Evolutionary conservation across 2,797 vertebrate genomes (phyloP), one percentile per base, ranked within the genome.

Genomic region (Alca torda): DNA sequence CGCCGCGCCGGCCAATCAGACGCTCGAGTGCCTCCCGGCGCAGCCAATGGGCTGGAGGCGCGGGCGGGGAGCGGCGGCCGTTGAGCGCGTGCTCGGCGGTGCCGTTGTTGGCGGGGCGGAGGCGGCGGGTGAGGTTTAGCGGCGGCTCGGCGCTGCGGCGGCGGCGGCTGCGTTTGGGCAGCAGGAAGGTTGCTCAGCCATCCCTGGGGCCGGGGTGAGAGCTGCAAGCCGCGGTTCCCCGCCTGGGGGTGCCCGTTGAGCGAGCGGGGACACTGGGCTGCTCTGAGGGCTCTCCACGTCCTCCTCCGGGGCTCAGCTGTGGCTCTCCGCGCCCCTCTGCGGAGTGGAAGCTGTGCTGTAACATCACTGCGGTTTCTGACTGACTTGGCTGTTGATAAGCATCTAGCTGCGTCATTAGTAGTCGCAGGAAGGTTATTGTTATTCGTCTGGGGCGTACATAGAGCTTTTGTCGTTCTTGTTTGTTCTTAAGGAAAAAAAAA

Each of bases 361-460:
- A 8, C 4, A 26, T 5, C 31, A 2, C 13, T 8, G 56, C 4
- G 39, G 14, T 33, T 70, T 37, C 30, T 54, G 5, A 16, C 17
- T 7, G 3, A 4, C 15, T 5, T 16, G 57, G 1, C 35, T 51
- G 45, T 19, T 28, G 26, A 24, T 35, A 16, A 31, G 25, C 4
- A 4, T 9, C 16, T 17, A 4, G 16, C 56, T 25, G 43, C 1
- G 0, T 11, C 59, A 3, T 3, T 5, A 9, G 21, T 10, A 37
- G 43, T 11, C 10, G 5, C 16, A 3, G 1, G 37, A 33, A 45
- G 12, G 50, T 37, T 30, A 16, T 37, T 37, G 23, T 18, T 50
- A 10, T 4, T 60, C 68, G 11, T 1, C 13, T 14, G 30, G 10
- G 46, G 2, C 1, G 1, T 41, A 10, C 21, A 2, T 16, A 39